Base-by-base conservation (phyloP, 2,888 invertebrate species). In the Meteorus colon region DNA sequence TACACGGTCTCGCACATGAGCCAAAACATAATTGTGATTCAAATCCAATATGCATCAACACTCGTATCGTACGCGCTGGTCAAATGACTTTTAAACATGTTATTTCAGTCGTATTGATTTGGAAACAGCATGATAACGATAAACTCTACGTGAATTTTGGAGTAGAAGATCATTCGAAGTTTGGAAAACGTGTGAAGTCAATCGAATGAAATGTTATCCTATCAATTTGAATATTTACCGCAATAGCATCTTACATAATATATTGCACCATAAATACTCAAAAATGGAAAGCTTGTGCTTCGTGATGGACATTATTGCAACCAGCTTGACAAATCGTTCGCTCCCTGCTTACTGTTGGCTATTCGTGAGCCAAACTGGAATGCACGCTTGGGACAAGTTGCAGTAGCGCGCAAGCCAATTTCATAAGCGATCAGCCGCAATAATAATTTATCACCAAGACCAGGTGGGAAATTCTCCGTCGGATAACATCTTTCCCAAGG, bases 351-450 rank as follows among this genome's bases (percentile, higher is more conserved):
- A 67, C 93, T 93, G 88, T 97, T 95, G 5, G 97, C 99, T 86
- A 99, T 98, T 86, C 97, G 92, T 0, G 97, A 97, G 14, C 99
- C 99, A 91, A 99, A 99, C 89, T 99, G 99, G 82, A 99, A 93
- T 0, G 99, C 99, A 87, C 97, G 91, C 90, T 99, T 99, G 62
- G 96, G 96, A 68, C 96, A 92, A 62, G 89, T 89, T 4, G 94
- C 93, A 5, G 93, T 93, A 72, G 91, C 90, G 78, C 87, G 88
- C 51, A 96, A 90, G 0, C 95, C 95, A 51, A 96, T 88, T 78
- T 92, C 90, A 82, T 91, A 92, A 0, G 95, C 96, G 71, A 93
- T 91, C 29, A 95, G 90, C 82, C 99, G 92, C 62, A 99, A 91
- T 68, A 98, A 91, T 69, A 98, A 90, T 89, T 99, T 99, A 87